A percentile compares a stretch with the other conserved stretches of the same genome.
These are phyloP conservation scores for Cochlearius cochlearius DNA, from an alignment of 2,113 vertebrate genomes.

Conservation along the genomic window DNA sequence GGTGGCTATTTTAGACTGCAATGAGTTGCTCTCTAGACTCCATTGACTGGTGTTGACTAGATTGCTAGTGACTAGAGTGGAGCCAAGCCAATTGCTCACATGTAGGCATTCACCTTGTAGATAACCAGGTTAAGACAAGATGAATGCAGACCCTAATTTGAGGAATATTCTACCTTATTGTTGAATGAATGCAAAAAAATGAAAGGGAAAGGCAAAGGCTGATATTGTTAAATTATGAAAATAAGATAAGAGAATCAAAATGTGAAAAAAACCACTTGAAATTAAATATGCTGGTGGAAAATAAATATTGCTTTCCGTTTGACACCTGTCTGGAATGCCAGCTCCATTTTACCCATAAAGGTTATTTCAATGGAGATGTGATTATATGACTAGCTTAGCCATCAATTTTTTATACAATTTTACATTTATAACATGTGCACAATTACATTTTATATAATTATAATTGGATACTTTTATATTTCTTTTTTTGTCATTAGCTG, in stretches of 20 bases:
- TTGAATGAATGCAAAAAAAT: background rate
- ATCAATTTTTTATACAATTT: background rate
- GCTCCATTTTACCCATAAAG: background rate
- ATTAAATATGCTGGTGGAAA: background rate
- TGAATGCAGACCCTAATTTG: background rate
- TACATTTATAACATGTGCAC: background rate
- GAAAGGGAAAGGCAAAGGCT: background rate
- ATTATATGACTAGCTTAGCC: background rate
- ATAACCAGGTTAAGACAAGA: background rate
- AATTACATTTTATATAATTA: slow-evolving; percentile 16
- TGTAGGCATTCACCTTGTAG: background rate
- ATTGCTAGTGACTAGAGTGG: background rate
- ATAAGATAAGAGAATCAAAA: background rate
- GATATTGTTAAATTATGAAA: background rate
- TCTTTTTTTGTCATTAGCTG: background rate
- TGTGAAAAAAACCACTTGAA: background rate
- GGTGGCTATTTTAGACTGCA: background rate
- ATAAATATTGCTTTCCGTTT: background rate
- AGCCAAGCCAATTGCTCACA: background rate
- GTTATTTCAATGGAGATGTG: background rate
- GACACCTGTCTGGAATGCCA: background rate
- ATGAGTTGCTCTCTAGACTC: background rate
- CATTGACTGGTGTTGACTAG: background rate
- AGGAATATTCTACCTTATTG: background rate
- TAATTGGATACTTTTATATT: background rate